Base-by-base conservation (phyloP, 2,797 vertebrate species). In the Tragelaphus eurycerus region DNA sequence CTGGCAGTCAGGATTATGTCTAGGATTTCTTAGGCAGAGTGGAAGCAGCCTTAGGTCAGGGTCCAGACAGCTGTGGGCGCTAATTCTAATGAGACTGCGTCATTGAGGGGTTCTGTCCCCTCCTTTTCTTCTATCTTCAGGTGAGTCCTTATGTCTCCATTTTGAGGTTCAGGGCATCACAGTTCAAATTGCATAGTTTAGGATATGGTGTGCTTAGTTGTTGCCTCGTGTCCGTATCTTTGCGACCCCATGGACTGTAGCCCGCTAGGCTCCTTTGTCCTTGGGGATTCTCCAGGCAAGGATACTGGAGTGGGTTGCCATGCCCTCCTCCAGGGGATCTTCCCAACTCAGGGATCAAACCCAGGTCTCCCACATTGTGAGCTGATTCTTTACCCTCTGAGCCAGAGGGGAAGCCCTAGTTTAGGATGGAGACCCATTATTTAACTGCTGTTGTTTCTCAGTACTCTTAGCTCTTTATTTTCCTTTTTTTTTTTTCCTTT, bases 1-100 rank as follows among this genome's bases (percentile, higher is more conserved):
- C 19, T 82, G 8, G 31, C 71, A 23, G 29, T 82, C 31, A 74
- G 4, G 9, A 10, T 62, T 74, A 6, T 74, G 79, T 54, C 6
- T 64, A 31, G 46, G 46, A 19, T 48, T 23, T 50, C 3, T 38
- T 4, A 29, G n/a, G 17, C 13, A 23, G 2, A 43, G 1, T 19
- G 6, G 46, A 95, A 19, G 43, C n/a, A 64, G 12, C 17, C 6
- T 14, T 9, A 21, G 25, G n/a, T 19, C 48, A 67, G 27, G 31
- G 13, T 54, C 17, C 23, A 12, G 67, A 52, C 1, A 43, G 10
- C 7, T 1, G 1, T 54, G 17, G 23, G 17, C 21, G 19, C 3
- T n/a, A 14, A 7, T 59, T 76, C 38, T 54, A 54, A 31, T 23
- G 34, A 34, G 79, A 57, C n/a, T 48, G 12, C 7, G 2, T 7